These are phyloP conservation scores for Varanus salvator DNA, from an alignment of 2,113 vertebrate species.

Conservation along the genomic window DNA sequence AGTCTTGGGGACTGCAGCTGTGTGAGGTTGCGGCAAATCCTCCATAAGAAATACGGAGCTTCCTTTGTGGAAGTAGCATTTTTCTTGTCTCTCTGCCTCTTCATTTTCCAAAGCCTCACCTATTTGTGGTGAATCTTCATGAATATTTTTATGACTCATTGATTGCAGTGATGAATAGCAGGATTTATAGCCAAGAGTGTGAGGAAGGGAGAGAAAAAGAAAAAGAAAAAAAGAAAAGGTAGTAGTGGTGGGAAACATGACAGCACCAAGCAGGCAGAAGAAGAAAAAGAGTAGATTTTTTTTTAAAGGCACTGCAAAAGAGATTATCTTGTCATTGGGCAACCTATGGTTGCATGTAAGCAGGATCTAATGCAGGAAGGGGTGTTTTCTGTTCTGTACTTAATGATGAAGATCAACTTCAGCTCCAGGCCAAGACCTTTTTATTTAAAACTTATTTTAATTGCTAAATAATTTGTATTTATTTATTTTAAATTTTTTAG, in stretches of 20 bases:
- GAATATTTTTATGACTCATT: neutral
- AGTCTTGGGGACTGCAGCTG: neutral
- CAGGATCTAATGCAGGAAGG: too few species aligned
- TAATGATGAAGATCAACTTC: too few species aligned
- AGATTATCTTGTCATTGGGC: neutral
- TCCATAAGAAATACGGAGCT: neutral
- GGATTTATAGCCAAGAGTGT: neutral
- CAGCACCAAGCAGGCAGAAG: too few species aligned
- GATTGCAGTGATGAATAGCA: neutral
- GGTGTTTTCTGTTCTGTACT: too few species aligned
- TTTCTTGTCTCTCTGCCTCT: neutral
- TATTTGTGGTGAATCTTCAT: neutral
- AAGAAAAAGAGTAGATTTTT: neutral
- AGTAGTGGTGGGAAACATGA: neutral
- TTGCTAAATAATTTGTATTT: too few species aligned
- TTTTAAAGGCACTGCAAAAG: neutral
- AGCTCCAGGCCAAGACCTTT: too few species aligned
- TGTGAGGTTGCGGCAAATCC: neutral
- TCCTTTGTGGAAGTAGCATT: neutral
- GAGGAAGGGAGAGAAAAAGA: neutral
- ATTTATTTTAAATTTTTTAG: too few species aligned
- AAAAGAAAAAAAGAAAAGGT: neutral
- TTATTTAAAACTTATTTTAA: too few species aligned
- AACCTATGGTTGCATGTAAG: neutral
- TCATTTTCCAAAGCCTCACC: neutral